Evolutionary conservation across 2,113 vertebrate species (phyloP), one percentile per base, ranked within the genome.

Genomic region (Eulemur rufifrons): DNA sequence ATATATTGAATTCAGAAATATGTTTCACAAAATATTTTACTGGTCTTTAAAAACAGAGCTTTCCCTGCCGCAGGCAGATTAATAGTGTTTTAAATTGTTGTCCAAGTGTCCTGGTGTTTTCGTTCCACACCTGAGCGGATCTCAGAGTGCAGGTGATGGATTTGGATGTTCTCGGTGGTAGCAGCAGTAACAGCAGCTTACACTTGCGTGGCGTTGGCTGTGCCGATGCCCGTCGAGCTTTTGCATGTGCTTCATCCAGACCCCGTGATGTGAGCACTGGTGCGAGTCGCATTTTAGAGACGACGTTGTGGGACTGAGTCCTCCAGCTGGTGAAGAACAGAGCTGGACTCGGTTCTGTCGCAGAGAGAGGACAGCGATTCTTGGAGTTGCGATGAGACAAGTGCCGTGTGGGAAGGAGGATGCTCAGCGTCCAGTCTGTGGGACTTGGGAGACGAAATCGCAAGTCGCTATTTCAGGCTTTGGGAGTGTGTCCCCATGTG

Each of bases 221-320:
- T 15, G 1, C 63, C 17, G 9, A 1, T 4, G 39, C 21, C 34
- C 10, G 69, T 47, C 6, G 12, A 29, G n/a, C 25, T 54, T 61
- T 59, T n/a, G n/a, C 9, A 50, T 54, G 6, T 21, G 37, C 32
- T 52, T 45, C 64, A 39, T 8, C 45, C 37, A 42, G 47, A 56
- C 2, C 15, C 8, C 25, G 0, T 29, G 37, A 27, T 6, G 3
- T 8, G 25, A 50, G 8, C 34, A 5, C 32, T 29, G 0, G 8
- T 78, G 4, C 6, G 8, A 73, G 68, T 14, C 20, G 17, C 3
- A 1, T 45, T 42, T 87, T 63, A 54, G 32, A 63, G 80, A 63
- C 27, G 47, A 61, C 81, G 6, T 13, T 54, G 3, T 74, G 13
- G 23, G 0, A 61, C 23, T 32, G 29, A 80, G 89, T n/a, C n/a